These are phyloP conservation scores for Ornithoptera alexandrae DNA, from an alignment of 2,888 invertebrate species.

Conservation along the genomic window DNA sequence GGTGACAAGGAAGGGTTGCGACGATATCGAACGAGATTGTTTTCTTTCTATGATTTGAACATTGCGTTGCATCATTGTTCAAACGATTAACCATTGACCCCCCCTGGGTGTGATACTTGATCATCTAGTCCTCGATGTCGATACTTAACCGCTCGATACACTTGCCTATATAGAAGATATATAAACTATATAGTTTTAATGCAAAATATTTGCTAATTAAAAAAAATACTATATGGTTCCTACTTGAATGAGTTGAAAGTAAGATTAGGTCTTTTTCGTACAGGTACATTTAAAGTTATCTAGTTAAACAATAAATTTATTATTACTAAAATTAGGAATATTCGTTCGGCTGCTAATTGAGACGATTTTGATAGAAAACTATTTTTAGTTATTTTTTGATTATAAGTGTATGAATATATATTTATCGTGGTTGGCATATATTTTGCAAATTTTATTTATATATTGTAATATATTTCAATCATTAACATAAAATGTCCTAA, in stretches of 20 bases:
- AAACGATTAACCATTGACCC: slow-evolving; percentile 56
- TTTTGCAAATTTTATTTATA: background rate
- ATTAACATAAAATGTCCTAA: background rate
- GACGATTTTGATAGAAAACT: background rate
- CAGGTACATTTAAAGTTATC: no score
- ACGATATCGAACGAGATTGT: slow-evolving; percentile 40
- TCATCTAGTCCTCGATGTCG: slow-evolving; percentile 1
- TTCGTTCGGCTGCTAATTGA: background rate
- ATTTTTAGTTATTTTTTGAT: background rate
- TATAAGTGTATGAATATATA: background rate
- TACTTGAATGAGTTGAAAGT: background rate
- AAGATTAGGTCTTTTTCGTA: background rate
- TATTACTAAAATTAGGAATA: background rate
- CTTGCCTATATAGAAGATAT: no score
- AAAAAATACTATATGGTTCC: background rate
- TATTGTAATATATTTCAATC: no score
- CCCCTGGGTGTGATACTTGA: background rate
- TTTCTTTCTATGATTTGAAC: slow-evolving; percentile 68
- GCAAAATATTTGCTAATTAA: background rate
- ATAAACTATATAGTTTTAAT: no score
- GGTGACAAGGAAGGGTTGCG: slow-evolving; percentile 37
- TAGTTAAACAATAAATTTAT: background rate
- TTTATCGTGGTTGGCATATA: background rate
- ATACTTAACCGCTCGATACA: no score
- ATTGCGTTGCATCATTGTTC: slow-evolving; percentile 69